phyloP scores from a whole-genome alignment of 2,797 vertebrate genomes.

The Phylloscopus collybita region DNA sequence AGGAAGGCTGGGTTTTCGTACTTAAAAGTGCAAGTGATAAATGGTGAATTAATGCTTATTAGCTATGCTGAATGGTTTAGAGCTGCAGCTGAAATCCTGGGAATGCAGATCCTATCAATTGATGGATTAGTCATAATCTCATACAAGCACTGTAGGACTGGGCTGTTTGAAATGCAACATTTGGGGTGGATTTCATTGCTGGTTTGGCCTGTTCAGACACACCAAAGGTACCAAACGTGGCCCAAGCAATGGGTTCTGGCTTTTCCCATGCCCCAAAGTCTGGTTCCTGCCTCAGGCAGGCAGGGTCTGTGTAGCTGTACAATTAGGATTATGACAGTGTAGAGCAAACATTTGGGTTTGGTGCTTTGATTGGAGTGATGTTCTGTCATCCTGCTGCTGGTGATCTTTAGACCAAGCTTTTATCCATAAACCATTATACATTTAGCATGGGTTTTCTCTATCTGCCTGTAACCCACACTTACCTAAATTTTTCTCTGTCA shows the following conservation, averaged over 20 bases:
- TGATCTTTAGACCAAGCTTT: neutral
- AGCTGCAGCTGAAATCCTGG: conserved; percentile 13
- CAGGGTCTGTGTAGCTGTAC: neutral
- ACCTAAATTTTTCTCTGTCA: neutral
- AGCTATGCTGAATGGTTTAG: neutral
- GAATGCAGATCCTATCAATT: neutral
- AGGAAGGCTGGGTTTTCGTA: neutral
- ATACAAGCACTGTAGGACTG: neutral
- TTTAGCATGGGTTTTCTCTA: neutral
- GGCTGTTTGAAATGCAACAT: neutral
- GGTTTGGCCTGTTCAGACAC: neutral
- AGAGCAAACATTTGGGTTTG: neutral
- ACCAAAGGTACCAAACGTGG: accelerated
- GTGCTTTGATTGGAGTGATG: too few species aligned
- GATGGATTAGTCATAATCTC: conserved; percentile 19
- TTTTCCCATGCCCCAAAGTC: neutral
- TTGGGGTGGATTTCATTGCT: neutral
- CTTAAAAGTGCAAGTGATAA: neutral
- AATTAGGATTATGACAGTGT: neutral
- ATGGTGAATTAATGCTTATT: conserved; percentile 39
- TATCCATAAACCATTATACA: neutral
- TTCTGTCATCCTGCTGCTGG: neutral
- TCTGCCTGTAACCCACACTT: neutral
- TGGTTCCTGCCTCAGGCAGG: neutral
- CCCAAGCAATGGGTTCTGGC: neutral